Base-by-base conservation (phyloP, 2,797 vertebrate species). In the Typhlichthys subterraneus region DNA sequence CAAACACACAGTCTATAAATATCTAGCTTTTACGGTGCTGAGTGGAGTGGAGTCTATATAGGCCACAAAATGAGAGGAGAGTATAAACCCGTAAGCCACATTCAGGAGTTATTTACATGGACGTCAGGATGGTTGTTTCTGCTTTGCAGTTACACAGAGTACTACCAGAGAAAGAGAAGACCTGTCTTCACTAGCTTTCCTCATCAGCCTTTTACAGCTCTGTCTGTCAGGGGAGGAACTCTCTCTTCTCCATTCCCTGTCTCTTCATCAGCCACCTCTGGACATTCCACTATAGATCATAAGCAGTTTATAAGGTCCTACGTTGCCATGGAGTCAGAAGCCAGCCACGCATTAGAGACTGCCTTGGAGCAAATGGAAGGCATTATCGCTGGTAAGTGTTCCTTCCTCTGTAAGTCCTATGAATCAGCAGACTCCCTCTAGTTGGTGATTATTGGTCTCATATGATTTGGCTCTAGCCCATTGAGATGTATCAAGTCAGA, bases 281-380 rank as follows among this genome's bases (percentile, higher is more conserved):
- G 60, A 17, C 55, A 12, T 12, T 45, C 5, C 10, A 45, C 42
- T 50, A 29, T 50, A 1, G 65, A 29, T 45, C 56, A 42, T 10
- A 42, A 42, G 38, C 66, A 51, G 67, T 57, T 58, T 52, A 62
- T 9, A 71, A 58, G 45, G 65, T 70, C 13, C n/a, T 19, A 56
- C 17, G 63, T 77, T 85, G 59, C 54, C 84, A 97, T 97, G 95
- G 89, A 92, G 58, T 95, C 94, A 56, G 91, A 96, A 42, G 95
- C 93, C 52, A 95, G 94, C 81, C 93, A 96, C 17, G 91, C 91
- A 82, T 88, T 97, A 75, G 94, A 96, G 87, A 93, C 94, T 57
- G 94, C 95, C 69, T 86, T 95, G 82, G 94, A 95, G 81, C 95
- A 96, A 90, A 97, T 97, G 95, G 95, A 97, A 63, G 93, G 94